Evolutionary conservation across 1,140 invertebrate species (phyloP).

Genomic region (Trissolcus basalis): DNA sequence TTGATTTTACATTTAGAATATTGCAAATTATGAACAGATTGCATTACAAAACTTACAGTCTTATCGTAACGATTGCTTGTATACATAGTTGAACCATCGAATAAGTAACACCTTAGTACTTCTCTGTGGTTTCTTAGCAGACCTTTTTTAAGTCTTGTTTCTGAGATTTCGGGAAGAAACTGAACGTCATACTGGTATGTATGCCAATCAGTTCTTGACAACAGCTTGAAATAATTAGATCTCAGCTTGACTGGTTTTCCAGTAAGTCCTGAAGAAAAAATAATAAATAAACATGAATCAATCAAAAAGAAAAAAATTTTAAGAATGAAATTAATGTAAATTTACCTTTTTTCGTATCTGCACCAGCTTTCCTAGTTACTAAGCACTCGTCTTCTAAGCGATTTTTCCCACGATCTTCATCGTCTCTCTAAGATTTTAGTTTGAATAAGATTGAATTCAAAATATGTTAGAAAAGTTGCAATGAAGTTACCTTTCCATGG

Average conservation of each 20-base stretch:
- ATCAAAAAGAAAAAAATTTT: too few species aligned
- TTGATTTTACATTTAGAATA: neutral
- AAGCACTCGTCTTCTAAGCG: too few species aligned
- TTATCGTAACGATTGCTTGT: neutral
- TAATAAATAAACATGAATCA: neutral
- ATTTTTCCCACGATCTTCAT: too few species aligned
- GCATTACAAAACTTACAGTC: too few species aligned
- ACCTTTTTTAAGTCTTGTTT: constrained; percentile 78
- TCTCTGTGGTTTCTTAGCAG: constrained; percentile 79
- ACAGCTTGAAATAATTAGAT: constrained; percentile 86
- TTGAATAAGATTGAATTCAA: too few species aligned
- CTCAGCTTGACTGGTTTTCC: constrained; percentile 78
- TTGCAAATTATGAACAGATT: too few species aligned
- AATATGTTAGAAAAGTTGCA: too few species aligned
- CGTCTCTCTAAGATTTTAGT: too few species aligned
- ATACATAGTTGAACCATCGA: constrained; percentile 64
- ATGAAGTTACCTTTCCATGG: too few species aligned
- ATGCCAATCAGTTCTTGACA: constrained; percentile 82
- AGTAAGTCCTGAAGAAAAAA: neutral
- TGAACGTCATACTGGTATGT: constrained; percentile 90
- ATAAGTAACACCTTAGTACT: constrained; percentile 76
- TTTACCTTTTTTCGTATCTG: too few species aligned
- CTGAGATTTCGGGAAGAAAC: constrained; percentile 84
- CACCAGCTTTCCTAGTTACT: too few species aligned
- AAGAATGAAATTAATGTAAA: too few species aligned